These are phyloP conservation scores for Keiferia lycopersicella DNA, from an alignment of 2,888 invertebrate species.

Conservation along the genomic window DNA sequence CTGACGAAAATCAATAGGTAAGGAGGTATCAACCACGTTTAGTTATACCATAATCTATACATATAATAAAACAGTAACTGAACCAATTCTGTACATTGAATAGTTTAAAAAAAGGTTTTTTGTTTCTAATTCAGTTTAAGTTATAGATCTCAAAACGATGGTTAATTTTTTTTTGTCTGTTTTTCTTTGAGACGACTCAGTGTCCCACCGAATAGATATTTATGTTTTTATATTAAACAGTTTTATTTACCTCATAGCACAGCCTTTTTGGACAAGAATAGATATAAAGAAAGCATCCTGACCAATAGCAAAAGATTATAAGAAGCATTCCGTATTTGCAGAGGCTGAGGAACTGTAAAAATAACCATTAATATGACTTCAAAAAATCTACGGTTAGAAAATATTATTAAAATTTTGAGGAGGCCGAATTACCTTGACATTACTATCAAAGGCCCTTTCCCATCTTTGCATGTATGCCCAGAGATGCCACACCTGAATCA, in stretches of 20 bases:
- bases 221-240: too few relatives aligned
- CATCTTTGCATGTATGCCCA: slow-evolving; percentile 65
- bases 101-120: too few relatives aligned
- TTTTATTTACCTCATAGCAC: slow-evolving; percentile 61
- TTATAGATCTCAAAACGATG: too few relatives aligned
- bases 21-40: too few relatives aligned
- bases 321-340: slow-evolving; percentile 55
- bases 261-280: slow-evolving; percentile 64
- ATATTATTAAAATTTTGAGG: too few relatives aligned
- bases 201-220: too few relatives aligned
- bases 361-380: background rate
- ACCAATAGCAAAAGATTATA: slow-evolving; percentile 66
- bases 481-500: slow-evolving; percentile 71
- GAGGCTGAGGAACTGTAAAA: slow-evolving; percentile 57
- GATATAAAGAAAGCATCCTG: slow-evolving; percentile 65
- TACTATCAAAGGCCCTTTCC: slow-evolving; percentile 56
- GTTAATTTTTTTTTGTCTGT: too few relatives aligned
- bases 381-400: background rate
- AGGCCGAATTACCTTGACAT: slow-evolving; percentile 51
- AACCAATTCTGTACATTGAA: too few relatives aligned
- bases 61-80: too few relatives aligned
- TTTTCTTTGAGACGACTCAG: too few relatives aligned
- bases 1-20: slow-evolving; percentile 38
- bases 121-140: too few relatives aligned
- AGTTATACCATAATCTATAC: too few relatives aligned